Conservation (phyloP, 2,888 invertebrate species). For the Agriopis leucophaearia region DNA sequence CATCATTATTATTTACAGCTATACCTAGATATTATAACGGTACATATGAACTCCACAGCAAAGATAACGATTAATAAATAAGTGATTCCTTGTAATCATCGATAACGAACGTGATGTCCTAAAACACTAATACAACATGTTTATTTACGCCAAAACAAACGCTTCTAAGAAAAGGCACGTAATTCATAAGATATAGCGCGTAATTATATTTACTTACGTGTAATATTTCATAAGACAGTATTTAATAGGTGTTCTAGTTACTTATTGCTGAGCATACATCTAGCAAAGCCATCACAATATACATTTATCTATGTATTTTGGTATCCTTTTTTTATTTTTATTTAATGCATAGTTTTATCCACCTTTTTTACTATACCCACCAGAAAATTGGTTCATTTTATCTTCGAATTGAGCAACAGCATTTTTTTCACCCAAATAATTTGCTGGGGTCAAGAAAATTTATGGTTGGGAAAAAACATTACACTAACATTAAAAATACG, state of each 20-base stretch:
- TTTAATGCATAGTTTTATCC: too few species aligned
- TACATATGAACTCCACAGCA: slow-evolving; percentile 25
- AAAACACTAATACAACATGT: slow-evolving; percentile 46
- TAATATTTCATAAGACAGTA: slow-evolving; percentile 49
- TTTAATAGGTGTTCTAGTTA: slow-evolving; percentile 43
- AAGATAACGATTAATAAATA: slow-evolving; percentile 36
- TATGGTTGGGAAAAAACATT: too few species aligned
- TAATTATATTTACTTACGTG: slow-evolving; percentile 48
- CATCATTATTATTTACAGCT: slow-evolving; percentile 2
- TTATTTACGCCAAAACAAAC: slow-evolving; percentile 68
- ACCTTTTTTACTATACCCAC: too few species aligned
- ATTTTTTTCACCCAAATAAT: too few species aligned
- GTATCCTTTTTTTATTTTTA: too few species aligned
- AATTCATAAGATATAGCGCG: slow-evolving; percentile 83
- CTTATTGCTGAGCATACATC: slow-evolving; percentile 41
- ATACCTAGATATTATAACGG: slow-evolving; percentile 9
- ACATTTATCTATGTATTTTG: too few species aligned
- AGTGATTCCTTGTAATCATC: slow-evolving; percentile 22
- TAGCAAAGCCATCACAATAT: slow-evolving; percentile 33
- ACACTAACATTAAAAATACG: too few species aligned
- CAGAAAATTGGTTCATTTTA: too few species aligned
- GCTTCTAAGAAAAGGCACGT: slow-evolving; percentile 80
- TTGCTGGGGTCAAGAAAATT: too few species aligned
- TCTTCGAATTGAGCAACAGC: too few species aligned
- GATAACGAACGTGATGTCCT: slow-evolving; percentile 26